A percentile compares a stretch with the other conserved stretches of the same genome.
phyloP scores from a whole-genome alignment of 1,140 invertebrate genomes.

The Penaeus chinensis region DNA sequence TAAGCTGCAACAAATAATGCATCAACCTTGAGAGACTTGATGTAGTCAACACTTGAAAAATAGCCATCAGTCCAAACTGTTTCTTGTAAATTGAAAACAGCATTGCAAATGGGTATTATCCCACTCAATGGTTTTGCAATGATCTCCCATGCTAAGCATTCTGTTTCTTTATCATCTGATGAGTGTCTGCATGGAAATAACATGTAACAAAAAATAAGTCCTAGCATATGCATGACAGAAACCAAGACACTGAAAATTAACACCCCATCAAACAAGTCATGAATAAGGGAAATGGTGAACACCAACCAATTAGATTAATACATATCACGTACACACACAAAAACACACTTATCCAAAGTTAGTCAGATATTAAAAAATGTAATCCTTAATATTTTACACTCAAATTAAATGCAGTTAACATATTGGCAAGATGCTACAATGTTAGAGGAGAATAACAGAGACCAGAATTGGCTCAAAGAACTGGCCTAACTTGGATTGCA shows the following conservation, averaged over 20 bases:
- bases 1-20: background rate
- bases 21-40: background rate
- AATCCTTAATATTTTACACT: no score
- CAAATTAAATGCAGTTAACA: no score
- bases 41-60: conserved; percentile 22
- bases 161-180: conserved; percentile 14
- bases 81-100: conserved; percentile 7
- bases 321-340: conserved; percentile 19
- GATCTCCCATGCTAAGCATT: conserved; percentile 26
- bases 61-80: conserved; percentile 6
- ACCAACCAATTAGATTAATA: conserved; percentile 40
- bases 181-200: conserved; percentile 35
- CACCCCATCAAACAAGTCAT: conserved; percentile 36
- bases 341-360: no score
- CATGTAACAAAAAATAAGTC: conserved; percentile 14
- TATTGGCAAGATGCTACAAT: no score
- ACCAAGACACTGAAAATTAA: conserved; percentile 27
- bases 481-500: no score
- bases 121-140: background rate
- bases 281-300: conserved; percentile 40
- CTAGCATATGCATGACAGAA: conserved; percentile 43
- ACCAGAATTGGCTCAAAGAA: no score
- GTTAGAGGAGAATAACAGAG: no score
- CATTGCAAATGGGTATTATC: background rate
- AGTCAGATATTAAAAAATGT: no score